Evolutionary conservation across 2,113 vertebrate species (phyloP).

Genomic region (Forbesichthys papilliferus): DNA sequence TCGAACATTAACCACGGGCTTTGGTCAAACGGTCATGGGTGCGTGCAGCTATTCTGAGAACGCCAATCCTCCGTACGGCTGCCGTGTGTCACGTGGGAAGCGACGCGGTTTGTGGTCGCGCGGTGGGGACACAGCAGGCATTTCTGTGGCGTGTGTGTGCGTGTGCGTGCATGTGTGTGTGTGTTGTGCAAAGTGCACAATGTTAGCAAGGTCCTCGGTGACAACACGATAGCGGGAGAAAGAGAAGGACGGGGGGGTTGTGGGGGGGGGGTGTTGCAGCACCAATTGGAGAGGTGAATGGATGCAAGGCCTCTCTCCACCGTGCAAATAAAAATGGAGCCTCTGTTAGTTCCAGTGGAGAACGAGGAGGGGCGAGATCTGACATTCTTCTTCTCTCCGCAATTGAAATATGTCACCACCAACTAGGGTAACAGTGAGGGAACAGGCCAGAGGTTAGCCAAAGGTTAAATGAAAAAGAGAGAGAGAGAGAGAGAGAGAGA

Average conservation of each 20-base stretch:
- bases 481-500: conserved; percentile 12
- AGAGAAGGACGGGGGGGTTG: neutral
- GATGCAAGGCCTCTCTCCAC: conserved; percentile 3
- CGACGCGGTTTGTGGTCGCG: neutral
- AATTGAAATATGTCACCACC: conserved; percentile 23
- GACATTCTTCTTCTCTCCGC: conserved; percentile 43
- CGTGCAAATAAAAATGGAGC: neutral
- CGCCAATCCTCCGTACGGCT: conserved; percentile 8
- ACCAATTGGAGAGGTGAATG: conserved; percentile 3
- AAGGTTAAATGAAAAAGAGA: conserved; percentile 25
- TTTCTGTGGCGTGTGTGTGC: conserved; percentile 24
- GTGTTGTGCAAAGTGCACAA: conserved; percentile 14
- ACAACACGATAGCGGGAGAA: conserved; percentile 7
- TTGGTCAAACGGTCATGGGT: conserved; percentile 10
- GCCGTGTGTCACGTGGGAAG: neutral
- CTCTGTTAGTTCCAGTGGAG: no score
- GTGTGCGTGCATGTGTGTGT: neutral
- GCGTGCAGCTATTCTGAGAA: conserved; percentile 17
- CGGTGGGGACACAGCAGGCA: conserved; percentile 24
- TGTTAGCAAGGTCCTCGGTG: neutral
- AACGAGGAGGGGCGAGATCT: conserved; percentile 1
- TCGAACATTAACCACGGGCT: neutral
- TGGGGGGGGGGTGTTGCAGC: neutral
- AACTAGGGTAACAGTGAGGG: conserved; percentile 4
- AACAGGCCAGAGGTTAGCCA: conserved; percentile 35